phyloP scores from a whole-genome alignment of 2,888 invertebrate genomes.

The Polyommatus icarus region DNA sequence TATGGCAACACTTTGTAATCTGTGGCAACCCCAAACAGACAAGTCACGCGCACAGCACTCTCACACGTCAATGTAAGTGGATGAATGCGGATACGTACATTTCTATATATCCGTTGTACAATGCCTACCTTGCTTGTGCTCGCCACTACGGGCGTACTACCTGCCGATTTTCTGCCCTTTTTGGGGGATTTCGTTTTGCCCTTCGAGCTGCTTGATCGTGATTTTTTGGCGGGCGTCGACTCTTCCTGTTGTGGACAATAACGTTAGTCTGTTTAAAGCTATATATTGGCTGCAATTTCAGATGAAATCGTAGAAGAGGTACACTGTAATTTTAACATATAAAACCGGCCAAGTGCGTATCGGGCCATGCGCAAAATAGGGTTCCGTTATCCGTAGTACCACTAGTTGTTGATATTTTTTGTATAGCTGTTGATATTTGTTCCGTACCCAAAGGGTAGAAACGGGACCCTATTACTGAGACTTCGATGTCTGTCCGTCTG shows the following conservation, averaged over 20 bases:
- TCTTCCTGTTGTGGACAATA: conserved; percentile 57
- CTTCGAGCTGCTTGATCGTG: conserved; percentile 60
- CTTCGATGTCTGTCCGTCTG: too few species aligned
- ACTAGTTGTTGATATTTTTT: too few species aligned
- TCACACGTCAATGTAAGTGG: conserved; percentile 63
- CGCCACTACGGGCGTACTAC: conserved; percentile 72
- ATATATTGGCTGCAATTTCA: too few species aligned
- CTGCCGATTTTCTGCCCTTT: conserved; percentile 64
- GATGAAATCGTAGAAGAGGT: too few species aligned
- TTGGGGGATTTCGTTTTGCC: conserved; percentile 50
- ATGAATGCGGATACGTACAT: conserved; percentile 79
- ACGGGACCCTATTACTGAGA: too few species aligned
- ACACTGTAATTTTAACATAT: too few species aligned
- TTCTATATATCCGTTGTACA: conserved; percentile 81
- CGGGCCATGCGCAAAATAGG: too few species aligned
- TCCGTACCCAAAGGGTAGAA: too few species aligned
- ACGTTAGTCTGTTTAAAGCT: neutral
- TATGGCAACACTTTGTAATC: neutral
- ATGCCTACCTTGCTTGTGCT: conserved; percentile 80
- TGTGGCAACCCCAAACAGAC: conserved; percentile 31
- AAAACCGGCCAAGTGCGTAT: too few species aligned
- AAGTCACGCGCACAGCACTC: conserved; percentile 39
- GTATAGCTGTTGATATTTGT: too few species aligned
- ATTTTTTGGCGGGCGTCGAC: conserved; percentile 62
- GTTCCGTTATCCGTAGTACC: too few species aligned